A percentile compares a stretch with the other conserved stretches of the same genome.
These are phyloP conservation scores for Pseudopipra pipra DNA, from an alignment of 2,113 vertebrate species.

Conservation along the genomic window DNA sequence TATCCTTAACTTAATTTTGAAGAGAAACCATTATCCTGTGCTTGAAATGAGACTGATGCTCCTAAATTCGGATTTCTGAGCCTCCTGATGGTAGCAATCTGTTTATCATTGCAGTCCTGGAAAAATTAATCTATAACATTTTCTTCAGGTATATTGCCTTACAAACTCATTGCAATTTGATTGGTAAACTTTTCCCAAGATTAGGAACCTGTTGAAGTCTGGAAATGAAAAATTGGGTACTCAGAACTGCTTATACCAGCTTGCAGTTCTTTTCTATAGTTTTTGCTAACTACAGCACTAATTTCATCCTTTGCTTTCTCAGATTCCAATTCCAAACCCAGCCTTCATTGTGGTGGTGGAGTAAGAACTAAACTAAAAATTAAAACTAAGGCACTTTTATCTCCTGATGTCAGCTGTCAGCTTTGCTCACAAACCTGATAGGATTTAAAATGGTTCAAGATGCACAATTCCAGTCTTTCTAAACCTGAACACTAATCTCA, in stretches of 20 bases:
- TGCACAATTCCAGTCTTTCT: not conserved
- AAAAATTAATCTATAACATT: not conserved
- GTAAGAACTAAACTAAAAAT: not conserved
- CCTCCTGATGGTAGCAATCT: not conserved
- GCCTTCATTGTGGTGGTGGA: not conserved
- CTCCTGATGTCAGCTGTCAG: constrained; percentile 20
- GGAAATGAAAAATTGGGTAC: not conserved
- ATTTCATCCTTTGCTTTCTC: not conserved
- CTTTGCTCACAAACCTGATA: not conserved
- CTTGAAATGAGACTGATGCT: not conserved
- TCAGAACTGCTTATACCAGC: not conserved
- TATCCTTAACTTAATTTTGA: not conserved
- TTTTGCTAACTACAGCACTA: not conserved
- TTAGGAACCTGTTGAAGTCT: not conserved
- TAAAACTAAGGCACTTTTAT: constrained; percentile 27
- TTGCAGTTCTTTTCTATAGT: not conserved
- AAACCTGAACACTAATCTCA: constrained; percentile 6
- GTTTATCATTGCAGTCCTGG: not conserved
- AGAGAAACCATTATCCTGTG: not conserved
- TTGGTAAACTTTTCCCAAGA: not conserved
- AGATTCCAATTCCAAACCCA: not conserved
- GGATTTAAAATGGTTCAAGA: not conserved
- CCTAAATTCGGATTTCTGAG: not conserved
- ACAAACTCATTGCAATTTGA: not conserved
- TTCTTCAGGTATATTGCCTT: not conserved